Conservation (phyloP, 2,113 vertebrate genomes). For the Aegithalos caudatus region DNA sequence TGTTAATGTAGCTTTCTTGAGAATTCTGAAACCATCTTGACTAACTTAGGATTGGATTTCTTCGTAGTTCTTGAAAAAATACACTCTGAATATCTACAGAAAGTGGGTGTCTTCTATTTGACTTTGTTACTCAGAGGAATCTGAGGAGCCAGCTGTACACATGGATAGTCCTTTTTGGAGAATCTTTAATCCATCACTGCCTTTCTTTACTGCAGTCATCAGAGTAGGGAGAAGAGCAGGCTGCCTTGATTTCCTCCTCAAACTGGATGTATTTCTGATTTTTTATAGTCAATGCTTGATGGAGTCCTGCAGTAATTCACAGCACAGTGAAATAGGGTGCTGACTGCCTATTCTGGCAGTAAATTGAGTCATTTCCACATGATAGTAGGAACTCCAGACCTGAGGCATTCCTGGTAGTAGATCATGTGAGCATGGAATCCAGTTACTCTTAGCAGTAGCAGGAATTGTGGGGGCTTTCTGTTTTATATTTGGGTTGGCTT, state of each 20-base stretch:
- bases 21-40: neutral
- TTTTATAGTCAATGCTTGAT: neutral
- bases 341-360: neutral
- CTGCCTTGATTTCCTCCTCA: neutral
- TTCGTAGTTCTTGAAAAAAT: neutral
- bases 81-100: neutral
- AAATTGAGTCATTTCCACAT: neutral
- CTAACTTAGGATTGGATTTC: neutral
- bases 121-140: neutral
- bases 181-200: neutral
- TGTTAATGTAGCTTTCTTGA: neutral
- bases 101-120: neutral
- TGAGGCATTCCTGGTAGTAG: neutral
- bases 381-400: neutral
- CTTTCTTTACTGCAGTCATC: neutral
- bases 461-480: neutral
- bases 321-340: neutral
- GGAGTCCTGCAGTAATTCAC: neutral
- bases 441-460: neutral
- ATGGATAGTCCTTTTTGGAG: neutral
- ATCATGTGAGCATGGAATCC: neutral
- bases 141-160: neutral
- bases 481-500: neutral
- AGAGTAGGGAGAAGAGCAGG: neutral
- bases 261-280: neutral